A percentile compares a stretch with the other conserved stretches of the same genome.
Evolutionary conservation across 2,888 invertebrate genomes (phyloP).

Genomic region (Dolichopus griseipennis): DNA sequence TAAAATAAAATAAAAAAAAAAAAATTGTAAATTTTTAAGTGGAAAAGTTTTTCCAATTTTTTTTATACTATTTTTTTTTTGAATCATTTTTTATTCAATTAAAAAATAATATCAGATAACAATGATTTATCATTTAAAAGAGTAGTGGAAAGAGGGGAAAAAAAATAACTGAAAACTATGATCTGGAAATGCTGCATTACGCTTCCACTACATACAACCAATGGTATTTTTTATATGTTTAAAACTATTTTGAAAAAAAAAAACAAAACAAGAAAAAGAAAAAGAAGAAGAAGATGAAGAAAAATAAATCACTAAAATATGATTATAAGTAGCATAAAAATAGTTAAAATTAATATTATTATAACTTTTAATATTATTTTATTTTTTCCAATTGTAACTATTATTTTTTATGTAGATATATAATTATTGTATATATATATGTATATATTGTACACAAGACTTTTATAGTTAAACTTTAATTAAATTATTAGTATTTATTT

Average conservation of each 20-base stretch:
- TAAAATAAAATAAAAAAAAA: too few species aligned
- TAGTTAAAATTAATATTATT: too few species aligned
- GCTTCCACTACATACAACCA: neutral
- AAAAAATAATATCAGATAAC: constrained; percentile 1
- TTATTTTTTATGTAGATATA: too few species aligned
- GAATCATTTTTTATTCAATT: neutral
- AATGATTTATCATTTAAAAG: neutral
- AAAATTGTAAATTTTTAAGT: neutral
- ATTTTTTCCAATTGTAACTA: too few species aligned
- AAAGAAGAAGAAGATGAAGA: neutral
- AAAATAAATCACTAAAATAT: neutral
- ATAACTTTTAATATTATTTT: too few species aligned
- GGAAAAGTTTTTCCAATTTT: neutral
- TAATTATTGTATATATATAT: too few species aligned
- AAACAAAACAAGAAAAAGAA: neutral
- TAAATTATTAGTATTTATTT: too few species aligned
- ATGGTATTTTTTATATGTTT: neutral
- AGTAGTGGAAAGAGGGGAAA: neutral
- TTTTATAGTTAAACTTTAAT: too few species aligned
- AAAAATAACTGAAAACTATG: too few species aligned
- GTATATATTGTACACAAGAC: too few species aligned
- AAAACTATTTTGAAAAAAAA: neutral
- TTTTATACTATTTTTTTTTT: neutral
- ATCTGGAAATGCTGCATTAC: neutral
- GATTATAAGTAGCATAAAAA: too few species aligned